Percentiles rank a stretch among this genome's conserved stretches.
These are phyloP conservation scores for Spinus pinus DNA, from an alignment of 2,797 vertebrate genomes.

Conservation along the genomic window DNA sequence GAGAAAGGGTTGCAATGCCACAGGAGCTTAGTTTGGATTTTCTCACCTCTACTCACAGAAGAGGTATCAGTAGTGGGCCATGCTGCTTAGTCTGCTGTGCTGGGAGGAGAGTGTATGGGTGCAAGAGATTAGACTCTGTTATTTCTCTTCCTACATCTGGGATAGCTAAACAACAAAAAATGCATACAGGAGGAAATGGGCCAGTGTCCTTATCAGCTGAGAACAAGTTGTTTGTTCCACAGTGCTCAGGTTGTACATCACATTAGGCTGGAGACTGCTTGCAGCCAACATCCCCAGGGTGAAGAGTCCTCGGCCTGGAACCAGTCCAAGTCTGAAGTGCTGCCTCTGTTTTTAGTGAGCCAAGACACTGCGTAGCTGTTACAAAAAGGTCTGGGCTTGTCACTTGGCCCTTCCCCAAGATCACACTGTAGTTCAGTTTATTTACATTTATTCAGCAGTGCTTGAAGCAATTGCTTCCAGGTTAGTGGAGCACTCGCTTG, in stretches of 20 bases:
- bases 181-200: conserved; percentile 18
- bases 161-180: conserved; percentile 13
- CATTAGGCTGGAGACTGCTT: background rate
- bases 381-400: background rate
- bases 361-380: background rate
- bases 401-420: background rate
- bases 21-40: background rate
- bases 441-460: background rate
- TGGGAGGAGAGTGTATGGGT: conserved; percentile 1
- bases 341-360: background rate
- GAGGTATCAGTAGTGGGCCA: background rate
- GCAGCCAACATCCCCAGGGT: background rate
- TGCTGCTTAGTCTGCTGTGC: background rate
- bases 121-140: conserved; percentile 15
- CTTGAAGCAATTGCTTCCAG: background rate
- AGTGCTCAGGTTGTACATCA: conserved; percentile 31
- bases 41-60: background rate
- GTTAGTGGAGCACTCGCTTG: background rate
- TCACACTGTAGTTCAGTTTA: background rate
- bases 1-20: background rate
- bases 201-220: conserved; percentile 32
- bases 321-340: background rate
- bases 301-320: background rate
- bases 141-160: conserved; percentile 17
- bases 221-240: conserved; percentile 44